Base-by-base conservation (phyloP, 2,797 vertebrate species). In the Myotis pilosus region DNA sequence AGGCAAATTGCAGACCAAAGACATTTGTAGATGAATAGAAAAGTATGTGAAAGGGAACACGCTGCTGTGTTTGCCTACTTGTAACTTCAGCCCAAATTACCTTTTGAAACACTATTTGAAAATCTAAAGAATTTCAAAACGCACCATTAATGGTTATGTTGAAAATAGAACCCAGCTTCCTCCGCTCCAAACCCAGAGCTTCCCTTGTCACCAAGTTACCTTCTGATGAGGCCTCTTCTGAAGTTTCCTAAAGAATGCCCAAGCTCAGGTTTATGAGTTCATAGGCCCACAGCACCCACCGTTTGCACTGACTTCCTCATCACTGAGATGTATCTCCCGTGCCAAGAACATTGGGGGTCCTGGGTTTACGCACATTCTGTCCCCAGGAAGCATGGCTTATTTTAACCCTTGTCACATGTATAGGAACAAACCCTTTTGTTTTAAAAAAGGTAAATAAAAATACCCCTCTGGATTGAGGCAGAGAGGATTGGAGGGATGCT, bases 1-100 rank as follows among this genome's bases (percentile, higher is more conserved):
- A 87, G 53, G 88, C 68, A 97, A 97, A 97, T 97, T 96, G 90
- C 90, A 97, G 92, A 95, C 94, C 91, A 91, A 86, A 78, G 60
- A 62, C 71, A 81, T 96, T 83, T 80, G 47, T 71, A 83, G 88
- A 89, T 96, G 93, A 96, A 97, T 95, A 97, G 94, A 96, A 95
- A 96, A 79, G 89, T 49, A 60, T 8, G 8, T 92, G 94, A 93
- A 95, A 91, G 57, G 60, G 47, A 94, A 81, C 85, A 89, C 75
- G 94, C 86, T 47, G 41, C 88, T 83, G 88, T 91, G 90, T 96
- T 89, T 95, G 94, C 81, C 96, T 87, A 75, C 93, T 93, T 80
- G 55, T 85, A 87, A 89, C 90, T 96, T 60, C 88, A 89, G 86
- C 64, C 25, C 36, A 92, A 96, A 95, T 95, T 93, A 93, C 66